Base-by-base conservation (phyloP, 2,888 invertebrate species). In the Cistogaster globosa region DNA sequence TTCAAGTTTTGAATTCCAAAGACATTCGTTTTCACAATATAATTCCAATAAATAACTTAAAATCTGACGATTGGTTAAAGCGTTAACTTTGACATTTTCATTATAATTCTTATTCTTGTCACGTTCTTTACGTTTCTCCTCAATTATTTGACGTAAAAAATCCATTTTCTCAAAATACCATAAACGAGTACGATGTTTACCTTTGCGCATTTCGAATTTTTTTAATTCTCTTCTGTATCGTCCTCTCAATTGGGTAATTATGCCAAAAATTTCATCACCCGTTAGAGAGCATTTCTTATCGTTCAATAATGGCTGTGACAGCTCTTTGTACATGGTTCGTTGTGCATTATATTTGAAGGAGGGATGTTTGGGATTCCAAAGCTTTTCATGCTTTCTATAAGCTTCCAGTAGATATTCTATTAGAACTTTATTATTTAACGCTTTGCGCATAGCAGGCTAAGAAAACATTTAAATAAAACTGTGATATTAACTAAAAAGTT, bases 321-420 rank as follows among this genome's bases (percentile, higher is more conserved):
- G 78, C 18, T 90, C 89, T 7, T 88, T 85, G 18, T 89, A 91
- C 26, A 90, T 82, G 16, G 87, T 89, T 7, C 88, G 87, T 65
- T 89, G 89, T 5, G 89, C 88, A 87, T 91, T 91, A 79, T 91
- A 91, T 82, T 90, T 91, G 78, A 91, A 91, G n/a, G 88, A 88
- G 3, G 88, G 84, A 86, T 91, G 89, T 18, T 90, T 87, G 32
- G 90, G 91, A 84, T 91, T 90, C 91, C 91, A 91, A 7, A 91
- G 87, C 12, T 90, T 89, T 77, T 90, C 90, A 48, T 88, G 86
- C 9, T 87, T 88, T 69, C 89, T 89, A 62, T 90, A 91, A 16
- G 88, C 89, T 42, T 88, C 81, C 9, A 91, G 71, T 0, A 91
- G 87, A 20, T 88, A 88, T 45, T 87, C 80, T 32, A 90, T 88